Conservation (phyloP, 2,888 invertebrate species). For the Thyatira batis region DNA sequence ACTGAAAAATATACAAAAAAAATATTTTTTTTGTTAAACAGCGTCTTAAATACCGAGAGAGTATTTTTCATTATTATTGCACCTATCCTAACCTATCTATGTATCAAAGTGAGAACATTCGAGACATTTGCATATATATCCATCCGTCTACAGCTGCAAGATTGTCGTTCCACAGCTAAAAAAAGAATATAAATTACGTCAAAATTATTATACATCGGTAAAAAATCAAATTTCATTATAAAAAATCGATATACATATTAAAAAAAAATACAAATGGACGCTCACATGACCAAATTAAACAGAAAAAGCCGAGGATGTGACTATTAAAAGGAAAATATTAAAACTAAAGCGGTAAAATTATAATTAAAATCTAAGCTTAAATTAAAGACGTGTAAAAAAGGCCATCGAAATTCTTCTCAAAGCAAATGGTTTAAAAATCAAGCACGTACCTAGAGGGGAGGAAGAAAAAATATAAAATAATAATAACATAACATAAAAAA, state of each 20-base stretch:
- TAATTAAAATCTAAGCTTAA: slow-evolving; percentile 35
- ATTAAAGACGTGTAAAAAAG: slow-evolving; percentile 29
- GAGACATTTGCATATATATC: slow-evolving; percentile 1
- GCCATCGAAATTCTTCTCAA: slow-evolving; percentile 29
- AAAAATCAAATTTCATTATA: slow-evolving; percentile 8
- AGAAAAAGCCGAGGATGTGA: slow-evolving; percentile 62
- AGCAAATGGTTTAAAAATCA: slow-evolving; percentile 57
- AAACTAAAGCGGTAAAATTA: slow-evolving; percentile 22
- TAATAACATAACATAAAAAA: slow-evolving; percentile 14
- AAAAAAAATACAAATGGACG: slow-evolving; percentile 15
- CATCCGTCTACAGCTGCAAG: slow-evolving; percentile 58
- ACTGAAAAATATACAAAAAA: no score
- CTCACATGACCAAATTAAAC: slow-evolving; percentile 14
- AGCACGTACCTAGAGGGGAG: slow-evolving; percentile 72
- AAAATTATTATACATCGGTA: slow-evolving; percentile 11
- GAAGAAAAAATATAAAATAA: slow-evolving; percentile 30
- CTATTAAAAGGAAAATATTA: slow-evolving; percentile 46
- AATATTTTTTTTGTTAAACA: no score
- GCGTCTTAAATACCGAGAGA: not conserved
- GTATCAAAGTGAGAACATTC: slow-evolving; percentile 6
- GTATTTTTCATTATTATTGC: slow-evolving; percentile 11
- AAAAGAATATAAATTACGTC: slow-evolving; percentile 24
- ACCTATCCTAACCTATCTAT: slow-evolving; percentile 16
- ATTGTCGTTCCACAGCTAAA: slow-evolving; percentile 73
- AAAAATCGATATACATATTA: slow-evolving; percentile 6